phyloP scores from a whole-genome alignment of 2,797 vertebrate species.

The Ispidina picta region DNA sequence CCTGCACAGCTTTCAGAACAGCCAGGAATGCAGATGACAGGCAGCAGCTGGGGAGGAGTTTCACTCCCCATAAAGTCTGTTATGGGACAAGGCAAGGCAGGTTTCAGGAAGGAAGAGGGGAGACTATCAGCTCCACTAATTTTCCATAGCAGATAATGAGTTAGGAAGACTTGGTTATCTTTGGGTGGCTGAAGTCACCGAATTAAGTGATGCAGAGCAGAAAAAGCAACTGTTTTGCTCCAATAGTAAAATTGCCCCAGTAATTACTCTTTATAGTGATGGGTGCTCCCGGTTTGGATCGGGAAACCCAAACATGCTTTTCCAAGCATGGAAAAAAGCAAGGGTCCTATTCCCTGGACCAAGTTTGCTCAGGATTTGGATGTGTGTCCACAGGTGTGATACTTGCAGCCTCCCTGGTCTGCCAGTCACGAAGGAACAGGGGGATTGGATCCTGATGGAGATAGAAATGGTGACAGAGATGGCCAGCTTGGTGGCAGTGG shows the following conservation, averaged over 20 bases:
- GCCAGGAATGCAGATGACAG: neutral
- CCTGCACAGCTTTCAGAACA: neutral
- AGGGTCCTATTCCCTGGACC: too few relatives aligned
- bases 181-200: neutral
- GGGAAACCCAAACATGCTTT: neutral
- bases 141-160: neutral
- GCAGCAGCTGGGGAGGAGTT: neutral
- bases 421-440: neutral
- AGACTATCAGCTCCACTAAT: neutral
- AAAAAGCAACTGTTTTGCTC: neutral
- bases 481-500: accelerated
- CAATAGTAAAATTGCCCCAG: neutral
- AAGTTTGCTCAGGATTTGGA: neutral
- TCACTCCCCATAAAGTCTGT: neutral
- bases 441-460: neutral
- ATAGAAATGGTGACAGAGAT: neutral
- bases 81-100: neutral
- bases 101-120: neutral
- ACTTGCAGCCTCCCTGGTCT: neutral
- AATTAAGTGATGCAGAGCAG: neutral
- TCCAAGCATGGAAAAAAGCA: too few relatives aligned
- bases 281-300: neutral
- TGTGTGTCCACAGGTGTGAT: neutral
- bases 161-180: neutral
- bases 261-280: neutral